These are phyloP conservation scores for Drosophila austrosaltans DNA, from an alignment of 2,888 invertebrate species.

Conservation along the genomic window DNA sequence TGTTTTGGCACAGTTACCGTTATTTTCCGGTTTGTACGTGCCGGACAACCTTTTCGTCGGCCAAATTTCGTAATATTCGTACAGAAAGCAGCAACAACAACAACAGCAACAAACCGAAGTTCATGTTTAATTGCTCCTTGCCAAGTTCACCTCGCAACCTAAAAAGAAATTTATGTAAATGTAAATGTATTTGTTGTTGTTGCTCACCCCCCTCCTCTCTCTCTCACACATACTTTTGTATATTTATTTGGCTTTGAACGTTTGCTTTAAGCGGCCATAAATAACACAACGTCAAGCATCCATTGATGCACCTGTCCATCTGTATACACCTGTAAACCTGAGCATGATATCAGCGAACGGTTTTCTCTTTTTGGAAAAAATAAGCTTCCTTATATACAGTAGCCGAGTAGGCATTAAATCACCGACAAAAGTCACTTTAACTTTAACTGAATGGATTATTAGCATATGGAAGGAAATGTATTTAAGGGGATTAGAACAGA, in stretches of 20 bases:
- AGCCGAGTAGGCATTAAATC: constrained; percentile 21
- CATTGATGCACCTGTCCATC: constrained; percentile 17
- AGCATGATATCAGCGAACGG: constrained; percentile 28
- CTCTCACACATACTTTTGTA: constrained; percentile 30
- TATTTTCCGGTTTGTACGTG: constrained; percentile 73
- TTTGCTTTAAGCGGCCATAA: constrained; percentile 46
- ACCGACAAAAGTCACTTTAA: constrained; percentile 1
- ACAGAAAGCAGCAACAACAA: constrained; percentile 9
- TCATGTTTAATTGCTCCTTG: constrained; percentile 79
- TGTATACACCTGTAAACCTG: constrained; percentile 19
- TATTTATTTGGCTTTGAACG: constrained; percentile 26
- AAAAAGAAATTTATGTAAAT: constrained; percentile 74
- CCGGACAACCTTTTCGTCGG: constrained; percentile 22
- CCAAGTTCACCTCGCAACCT: constrained; percentile 47
- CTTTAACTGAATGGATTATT: background rate
- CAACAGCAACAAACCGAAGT: constrained; percentile 69
- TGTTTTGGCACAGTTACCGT: constrained; percentile 70
- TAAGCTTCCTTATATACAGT: constrained; percentile 21
- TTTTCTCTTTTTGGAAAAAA: constrained; percentile 23
- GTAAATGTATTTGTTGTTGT: constrained; percentile 33
- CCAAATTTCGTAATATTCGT: constrained; percentile 68
- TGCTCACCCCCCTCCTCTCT: constrained; percentile 11
- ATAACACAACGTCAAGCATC: constrained; percentile 37
- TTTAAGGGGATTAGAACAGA: background rate
- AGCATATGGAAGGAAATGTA: background rate